Base-by-base conservation (phyloP, 2,113 vertebrate genomes). In the Nipponia nippon region DNA sequence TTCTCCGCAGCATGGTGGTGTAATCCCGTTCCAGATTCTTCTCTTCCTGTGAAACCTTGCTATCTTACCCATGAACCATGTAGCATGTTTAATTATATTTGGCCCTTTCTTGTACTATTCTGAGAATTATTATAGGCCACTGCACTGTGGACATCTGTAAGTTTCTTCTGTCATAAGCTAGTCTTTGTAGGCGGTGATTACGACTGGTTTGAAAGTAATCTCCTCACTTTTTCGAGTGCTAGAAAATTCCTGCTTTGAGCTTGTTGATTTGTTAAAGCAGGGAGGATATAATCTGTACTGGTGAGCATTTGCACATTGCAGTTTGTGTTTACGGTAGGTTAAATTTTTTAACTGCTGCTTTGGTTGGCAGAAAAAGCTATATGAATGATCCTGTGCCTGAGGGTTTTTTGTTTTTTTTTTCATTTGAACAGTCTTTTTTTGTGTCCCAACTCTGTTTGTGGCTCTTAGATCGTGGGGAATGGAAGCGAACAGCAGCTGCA, bases 401-500 rank as follows among this genome's bases (percentile, higher is more conserved):
- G 83, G 10, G 21, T 22, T 49, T 49, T 50, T 50, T 29, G 15
- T 10, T 29, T 16, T 83, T 86, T 76, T 59, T 87, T 67, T 83
- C 58, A 80, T 49, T 65, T 87, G 88, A 87, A 61, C 53, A 93
- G 29, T 89, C 22, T 93, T 40, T 71, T 81, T 82, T 58, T 94
- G 77, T 94, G 42, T 96, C 76, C 75, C 97, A 91, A 97, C 82
- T 91, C 38, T 97, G 36, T 97, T 96, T 97, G 67, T 97, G 94
- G 85, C 92, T 88, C 85, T 58, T 93, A 99, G 99, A 99, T 99
- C 88, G 98, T 99, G 97, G 99, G 99, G 78, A 99, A 99, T 99
- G 99, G 99, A 95, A 99, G 99, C 83, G 99, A 99, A 83, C 99
- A 99, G 98, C 99, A 99, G 98, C 98, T 99, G 77, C 99, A 98